phyloP scores from a whole-genome alignment of 2,797 vertebrate genomes.

The Anguilla pacifica region DNA sequence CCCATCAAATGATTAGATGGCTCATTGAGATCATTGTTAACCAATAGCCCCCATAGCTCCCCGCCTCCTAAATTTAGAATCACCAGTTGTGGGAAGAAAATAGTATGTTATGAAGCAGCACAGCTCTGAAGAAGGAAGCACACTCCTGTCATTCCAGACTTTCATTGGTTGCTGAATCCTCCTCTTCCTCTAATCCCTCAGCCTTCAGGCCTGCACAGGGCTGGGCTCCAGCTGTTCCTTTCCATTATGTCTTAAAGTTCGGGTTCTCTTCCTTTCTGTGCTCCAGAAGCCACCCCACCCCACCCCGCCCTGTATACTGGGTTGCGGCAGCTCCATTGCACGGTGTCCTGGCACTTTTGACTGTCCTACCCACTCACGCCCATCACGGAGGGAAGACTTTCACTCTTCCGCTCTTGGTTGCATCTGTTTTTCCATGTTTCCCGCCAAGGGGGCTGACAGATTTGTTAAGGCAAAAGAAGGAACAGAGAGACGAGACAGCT shows the following conservation, averaged over 20 bases:
- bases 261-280: slow-evolving; percentile 14
- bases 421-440: slow-evolving; percentile 66
- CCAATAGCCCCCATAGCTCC: not conserved
- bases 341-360: not conserved
- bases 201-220: not conserved
- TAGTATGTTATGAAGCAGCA: not conserved
- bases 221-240: not conserved
- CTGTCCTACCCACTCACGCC: not conserved
- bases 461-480: slow-evolving; percentile 56
- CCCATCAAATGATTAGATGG: not conserved
- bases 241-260: not conserved
- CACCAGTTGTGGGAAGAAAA: not conserved
- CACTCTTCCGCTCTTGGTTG: slow-evolving; percentile 56
- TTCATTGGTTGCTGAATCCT: not conserved
- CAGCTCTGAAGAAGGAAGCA: not conserved
- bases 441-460: slow-evolving; percentile 50
- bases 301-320: not conserved
- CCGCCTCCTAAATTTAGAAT: not conserved
- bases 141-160: not conserved
- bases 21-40: not conserved
- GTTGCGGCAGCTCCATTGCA: not conserved
- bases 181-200: slow-evolving; percentile 1
- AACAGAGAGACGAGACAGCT: slow-evolving; percentile 37
- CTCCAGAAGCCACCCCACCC: not conserved
- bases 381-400: not conserved